Percentiles rank a stretch among this genome's conserved stretches.
phyloP scores from a whole-genome alignment of 2,797 vertebrate species.

The Tauraco hartlaubi region DNA sequence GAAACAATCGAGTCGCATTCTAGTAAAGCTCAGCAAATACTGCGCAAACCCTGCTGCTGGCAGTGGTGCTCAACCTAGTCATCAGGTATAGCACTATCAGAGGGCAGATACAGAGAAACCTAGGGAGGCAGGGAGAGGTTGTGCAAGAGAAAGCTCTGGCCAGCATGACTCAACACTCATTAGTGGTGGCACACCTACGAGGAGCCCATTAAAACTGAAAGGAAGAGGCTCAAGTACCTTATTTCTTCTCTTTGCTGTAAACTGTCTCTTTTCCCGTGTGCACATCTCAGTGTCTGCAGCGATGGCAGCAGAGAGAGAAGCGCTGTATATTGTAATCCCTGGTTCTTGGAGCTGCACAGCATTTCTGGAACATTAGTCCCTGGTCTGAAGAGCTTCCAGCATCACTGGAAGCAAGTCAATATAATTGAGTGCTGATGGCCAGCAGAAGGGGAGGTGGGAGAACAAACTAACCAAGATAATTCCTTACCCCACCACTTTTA shows the following conservation, averaged over 20 bases:
- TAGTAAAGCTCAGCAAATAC: conserved; percentile 51
- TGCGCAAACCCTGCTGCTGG: conserved; percentile 22
- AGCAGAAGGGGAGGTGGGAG: not conserved
- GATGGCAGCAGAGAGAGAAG: not conserved
- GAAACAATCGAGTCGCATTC: not conserved
- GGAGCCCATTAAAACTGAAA: conserved; percentile 50
- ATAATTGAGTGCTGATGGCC: not conserved
- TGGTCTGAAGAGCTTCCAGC: not conserved
- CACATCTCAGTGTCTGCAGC: not conserved
- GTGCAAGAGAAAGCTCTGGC: conserved; percentile 51
- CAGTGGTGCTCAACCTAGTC: not conserved
- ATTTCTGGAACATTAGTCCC: not conserved
- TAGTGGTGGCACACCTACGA: conserved; percentile 52
- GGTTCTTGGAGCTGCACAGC: not conserved
- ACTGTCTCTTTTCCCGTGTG: not conserved
- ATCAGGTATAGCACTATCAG: conserved; percentile 19
- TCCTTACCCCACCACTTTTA: not conserved
- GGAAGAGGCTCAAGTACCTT: conserved; percentile 22
- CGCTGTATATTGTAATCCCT: fast-evolving
- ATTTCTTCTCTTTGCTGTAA: conserved; percentile 10
- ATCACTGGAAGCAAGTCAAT: not conserved
- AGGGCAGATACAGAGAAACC: conserved; percentile 30
- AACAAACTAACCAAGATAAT: not conserved
- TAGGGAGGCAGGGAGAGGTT: conserved; percentile 11
- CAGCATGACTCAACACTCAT: conserved; percentile 54